Evolutionary conservation across 2,888 invertebrate genomes (phyloP).

Genomic region (Agriopis marginaria): DNA sequence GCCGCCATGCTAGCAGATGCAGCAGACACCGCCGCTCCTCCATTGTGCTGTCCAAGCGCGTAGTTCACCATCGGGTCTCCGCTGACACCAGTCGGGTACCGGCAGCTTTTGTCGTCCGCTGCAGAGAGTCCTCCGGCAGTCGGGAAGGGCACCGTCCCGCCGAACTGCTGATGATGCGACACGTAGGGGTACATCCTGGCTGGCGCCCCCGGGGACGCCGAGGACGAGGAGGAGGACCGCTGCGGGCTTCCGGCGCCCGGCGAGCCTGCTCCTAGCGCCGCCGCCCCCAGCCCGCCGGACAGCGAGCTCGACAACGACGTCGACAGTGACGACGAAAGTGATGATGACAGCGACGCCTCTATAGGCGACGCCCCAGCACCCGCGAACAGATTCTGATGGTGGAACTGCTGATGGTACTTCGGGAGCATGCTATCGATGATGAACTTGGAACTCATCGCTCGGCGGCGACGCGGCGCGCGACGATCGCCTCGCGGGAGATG

Average conservation of each 20-base stretch:
- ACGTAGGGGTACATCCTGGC: constrained; percentile 98
- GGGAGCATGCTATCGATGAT: constrained; percentile 99
- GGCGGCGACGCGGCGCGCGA: constrained; percentile 85
- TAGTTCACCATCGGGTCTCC: constrained; percentile 93
- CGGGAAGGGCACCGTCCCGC: constrained; percentile 89
- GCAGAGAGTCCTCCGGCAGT: constrained; percentile 90
- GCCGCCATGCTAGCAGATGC: constrained; percentile 89
- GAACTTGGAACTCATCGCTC: constrained; percentile 98
- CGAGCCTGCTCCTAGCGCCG: constrained; percentile 87
- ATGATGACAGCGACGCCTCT: constrained; percentile 88
- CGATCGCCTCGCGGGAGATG: constrained; percentile 85
- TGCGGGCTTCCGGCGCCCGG: constrained; percentile 88
- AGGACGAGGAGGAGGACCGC: constrained; percentile 88
- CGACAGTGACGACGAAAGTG: constrained; percentile 86
- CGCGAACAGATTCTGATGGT: constrained; percentile 87
- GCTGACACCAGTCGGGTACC: constrained; percentile 89
- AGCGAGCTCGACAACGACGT: constrained; percentile 86
- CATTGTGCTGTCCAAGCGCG: constrained; percentile 92
- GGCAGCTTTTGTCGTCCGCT: constrained; percentile 91
- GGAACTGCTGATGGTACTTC: constrained; percentile 94
- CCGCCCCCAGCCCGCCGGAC: constrained; percentile 88
- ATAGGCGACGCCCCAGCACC: constrained; percentile 90
- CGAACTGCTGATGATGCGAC: constrained; percentile 92
- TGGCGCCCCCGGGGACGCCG: constrained; percentile 90
- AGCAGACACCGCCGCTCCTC: constrained; percentile 89